A percentile compares a stretch with the other conserved stretches of the same genome.
phyloP scores from a whole-genome alignment of 2,888 invertebrate genomes.

The Heliconius ismenius region DNA sequence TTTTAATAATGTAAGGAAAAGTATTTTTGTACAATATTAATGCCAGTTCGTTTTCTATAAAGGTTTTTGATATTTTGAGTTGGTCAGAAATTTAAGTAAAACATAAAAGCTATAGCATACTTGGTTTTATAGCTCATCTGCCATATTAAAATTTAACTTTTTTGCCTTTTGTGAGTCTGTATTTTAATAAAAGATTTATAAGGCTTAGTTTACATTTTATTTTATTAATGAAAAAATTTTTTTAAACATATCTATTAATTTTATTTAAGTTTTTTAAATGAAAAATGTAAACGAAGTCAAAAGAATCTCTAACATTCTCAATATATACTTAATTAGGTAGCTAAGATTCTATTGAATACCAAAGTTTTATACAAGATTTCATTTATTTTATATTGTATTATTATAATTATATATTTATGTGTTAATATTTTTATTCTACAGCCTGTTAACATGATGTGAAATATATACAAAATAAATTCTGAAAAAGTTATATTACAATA shows the following conservation, averaged over 20 bases:
- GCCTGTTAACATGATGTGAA: background rate
- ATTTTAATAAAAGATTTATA: background rate
- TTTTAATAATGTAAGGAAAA: background rate
- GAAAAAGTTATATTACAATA: background rate
- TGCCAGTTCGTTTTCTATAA: background rate
- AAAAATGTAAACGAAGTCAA: conserved; percentile 32
- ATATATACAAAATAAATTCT: background rate
- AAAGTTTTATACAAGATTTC: conserved; percentile 32
- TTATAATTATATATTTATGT: conserved; percentile 13
- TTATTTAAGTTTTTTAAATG: background rate
- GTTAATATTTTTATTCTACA: conserved; percentile 3
- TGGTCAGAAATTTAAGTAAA: too few relatives aligned
- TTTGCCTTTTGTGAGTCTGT: background rate
- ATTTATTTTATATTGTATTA: conserved; percentile 16
- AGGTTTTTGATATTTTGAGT: too few relatives aligned
- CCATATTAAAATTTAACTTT: background rate
- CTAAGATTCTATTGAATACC: conserved; percentile 36
- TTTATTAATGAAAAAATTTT: too few relatives aligned
- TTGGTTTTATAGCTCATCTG: background rate
- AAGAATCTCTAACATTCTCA: conserved; percentile 34
- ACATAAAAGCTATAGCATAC: background rate
- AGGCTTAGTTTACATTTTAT: conserved; percentile 21
- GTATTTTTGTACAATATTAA: conserved; percentile 3
- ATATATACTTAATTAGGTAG: conserved; percentile 35
- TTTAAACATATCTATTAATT: background rate